phyloP scores from a whole-genome alignment of 2,113 vertebrate genomes.

The Pseudonaja textilis region DNA sequence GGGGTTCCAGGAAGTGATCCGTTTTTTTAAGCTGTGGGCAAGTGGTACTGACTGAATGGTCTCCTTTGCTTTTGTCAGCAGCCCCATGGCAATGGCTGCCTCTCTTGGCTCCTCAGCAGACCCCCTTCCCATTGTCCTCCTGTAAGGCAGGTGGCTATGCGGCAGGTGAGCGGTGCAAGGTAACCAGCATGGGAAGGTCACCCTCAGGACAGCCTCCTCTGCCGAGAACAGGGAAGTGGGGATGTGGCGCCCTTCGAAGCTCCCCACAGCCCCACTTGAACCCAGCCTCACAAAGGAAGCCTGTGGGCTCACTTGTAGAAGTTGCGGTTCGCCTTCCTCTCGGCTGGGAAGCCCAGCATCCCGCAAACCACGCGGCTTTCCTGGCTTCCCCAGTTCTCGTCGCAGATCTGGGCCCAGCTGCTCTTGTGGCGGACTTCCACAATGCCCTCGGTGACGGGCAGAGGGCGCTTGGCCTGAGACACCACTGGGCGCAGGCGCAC shows the following conservation, averaged over 20 bases:
- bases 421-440: constrained; percentile 85
- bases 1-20: not conserved
- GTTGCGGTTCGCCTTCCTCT: constrained; percentile 90
- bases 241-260: not conserved
- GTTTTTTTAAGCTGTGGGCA: not conserved
- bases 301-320: constrained; percentile 88
- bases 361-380: constrained; percentile 91
- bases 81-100: not conserved
- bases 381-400: constrained; percentile 82
- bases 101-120: not conserved
- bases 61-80: not conserved
- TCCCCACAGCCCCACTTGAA: not conserved
- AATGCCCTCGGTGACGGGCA: constrained; percentile 85
- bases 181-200: not conserved
- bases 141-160: not conserved
- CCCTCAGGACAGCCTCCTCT: not conserved
- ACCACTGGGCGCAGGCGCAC: constrained; percentile 82
- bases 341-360: constrained; percentile 91
- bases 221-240: not conserved
- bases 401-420: constrained; percentile 88
- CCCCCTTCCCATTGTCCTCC: not conserved
- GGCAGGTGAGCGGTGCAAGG: not conserved
- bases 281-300: not conserved
- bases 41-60: not conserved
- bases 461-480: constrained; percentile 61